Conservation (phyloP, 2,113 vertebrate genomes). For the Elgaria multicarinata region DNA sequence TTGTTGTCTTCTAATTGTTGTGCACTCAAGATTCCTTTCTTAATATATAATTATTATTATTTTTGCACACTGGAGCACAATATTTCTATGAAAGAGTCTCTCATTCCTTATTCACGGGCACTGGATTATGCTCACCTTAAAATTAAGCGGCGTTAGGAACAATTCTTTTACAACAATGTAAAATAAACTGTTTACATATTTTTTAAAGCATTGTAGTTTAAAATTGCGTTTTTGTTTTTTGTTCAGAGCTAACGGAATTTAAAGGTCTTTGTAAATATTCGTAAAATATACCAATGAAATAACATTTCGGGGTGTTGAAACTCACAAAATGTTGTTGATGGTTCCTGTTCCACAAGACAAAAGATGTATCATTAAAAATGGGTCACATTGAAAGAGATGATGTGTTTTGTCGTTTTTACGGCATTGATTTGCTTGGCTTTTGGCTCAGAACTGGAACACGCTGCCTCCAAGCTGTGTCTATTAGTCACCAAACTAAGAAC, state of each 20-base stretch:
- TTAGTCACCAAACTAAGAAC: neutral
- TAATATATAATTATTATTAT: slow-evolving; percentile 70
- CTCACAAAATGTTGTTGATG: slow-evolving; percentile 83
- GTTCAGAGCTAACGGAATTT: slow-evolving; percentile 77
- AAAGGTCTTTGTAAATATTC: slow-evolving; percentile 81
- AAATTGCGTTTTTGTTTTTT: slow-evolving; percentile 61
- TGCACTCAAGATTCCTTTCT: slow-evolving; percentile 76
- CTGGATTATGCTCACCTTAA: slow-evolving; percentile 77
- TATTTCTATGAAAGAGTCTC: slow-evolving; percentile 78
- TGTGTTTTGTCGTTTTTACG: slow-evolving; percentile 50
- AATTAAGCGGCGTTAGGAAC: slow-evolving; percentile 76
- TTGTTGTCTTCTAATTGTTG: slow-evolving; percentile 76
- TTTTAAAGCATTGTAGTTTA: slow-evolving; percentile 85
- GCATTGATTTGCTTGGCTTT: neutral
- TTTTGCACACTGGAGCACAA: slow-evolving; percentile 84
- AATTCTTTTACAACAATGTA: slow-evolving; percentile 81
- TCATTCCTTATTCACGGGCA: slow-evolving; percentile 80
- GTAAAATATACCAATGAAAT: slow-evolving; percentile 82
- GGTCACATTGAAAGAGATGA: slow-evolving; percentile 66
- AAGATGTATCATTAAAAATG: slow-evolving; percentile 81
- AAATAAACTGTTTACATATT: slow-evolving; percentile 84
- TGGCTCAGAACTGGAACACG: too few species aligned
- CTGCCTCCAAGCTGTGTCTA: too few species aligned
- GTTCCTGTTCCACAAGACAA: slow-evolving; percentile 78
- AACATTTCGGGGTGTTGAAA: slow-evolving; percentile 72